These are phyloP conservation scores for Clarias gariepinus DNA, from an alignment of 2,113 vertebrate genomes.

Conservation along the genomic window DNA sequence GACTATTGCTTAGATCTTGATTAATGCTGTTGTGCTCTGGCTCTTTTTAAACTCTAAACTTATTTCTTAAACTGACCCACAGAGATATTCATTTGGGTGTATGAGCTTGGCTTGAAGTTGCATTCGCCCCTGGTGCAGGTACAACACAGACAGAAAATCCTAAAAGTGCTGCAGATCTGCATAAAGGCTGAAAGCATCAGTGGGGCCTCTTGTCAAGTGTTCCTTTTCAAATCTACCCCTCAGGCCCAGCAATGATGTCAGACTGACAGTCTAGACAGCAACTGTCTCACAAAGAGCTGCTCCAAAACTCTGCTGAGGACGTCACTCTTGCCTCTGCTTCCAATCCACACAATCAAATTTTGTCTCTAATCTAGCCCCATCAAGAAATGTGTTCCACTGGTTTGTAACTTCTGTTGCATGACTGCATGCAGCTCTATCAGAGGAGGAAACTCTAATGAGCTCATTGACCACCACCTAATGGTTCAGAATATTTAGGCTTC, in stretches of 20 bases:
- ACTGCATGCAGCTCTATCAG: too few relatives aligned
- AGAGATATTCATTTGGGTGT: neutral
- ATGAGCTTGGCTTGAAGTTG: slow-evolving; percentile 10
- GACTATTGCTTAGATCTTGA: neutral
- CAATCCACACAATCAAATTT: slow-evolving; percentile 26
- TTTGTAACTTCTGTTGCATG: neutral
- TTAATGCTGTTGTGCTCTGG: neutral
- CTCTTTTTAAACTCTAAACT: neutral
- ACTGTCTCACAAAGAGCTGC: slow-evolving; percentile 62
- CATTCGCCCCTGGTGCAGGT: slow-evolving; percentile 27
- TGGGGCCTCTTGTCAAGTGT: slow-evolving; percentile 59
- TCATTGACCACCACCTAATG: too few relatives aligned
- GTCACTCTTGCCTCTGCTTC: slow-evolving; percentile 13
- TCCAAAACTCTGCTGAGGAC: slow-evolving; percentile 56
- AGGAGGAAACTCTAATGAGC: too few relatives aligned
- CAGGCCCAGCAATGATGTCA: slow-evolving; percentile 58
- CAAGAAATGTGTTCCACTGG: slow-evolving; percentile 24
- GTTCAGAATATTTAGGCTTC: too few relatives aligned
- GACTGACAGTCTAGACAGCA: slow-evolving; percentile 70
- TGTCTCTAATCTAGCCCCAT: slow-evolving; percentile 32
- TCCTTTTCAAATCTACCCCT: slow-evolving; percentile 60
- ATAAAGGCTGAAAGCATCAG: slow-evolving; percentile 64
- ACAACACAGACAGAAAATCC: slow-evolving; percentile 45
- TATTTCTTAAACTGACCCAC: neutral
- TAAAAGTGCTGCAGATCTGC: slow-evolving; percentile 61